Conservation (phyloP, 2,888 invertebrate species). For the Platycheirus rosarum region DNA sequence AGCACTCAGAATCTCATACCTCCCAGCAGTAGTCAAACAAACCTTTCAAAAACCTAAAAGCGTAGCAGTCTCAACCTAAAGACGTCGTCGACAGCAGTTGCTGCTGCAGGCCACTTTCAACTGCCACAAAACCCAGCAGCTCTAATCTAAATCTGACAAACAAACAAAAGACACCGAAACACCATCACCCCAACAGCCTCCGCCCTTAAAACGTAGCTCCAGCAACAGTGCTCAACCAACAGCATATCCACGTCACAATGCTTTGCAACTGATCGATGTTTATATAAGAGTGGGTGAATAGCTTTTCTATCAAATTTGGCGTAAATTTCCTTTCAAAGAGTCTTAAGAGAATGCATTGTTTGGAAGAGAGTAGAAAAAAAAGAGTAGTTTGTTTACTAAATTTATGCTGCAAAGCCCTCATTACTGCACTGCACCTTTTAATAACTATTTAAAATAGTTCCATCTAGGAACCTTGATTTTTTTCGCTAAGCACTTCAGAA, state of each 20-base stretch:
- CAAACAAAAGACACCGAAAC: constrained; percentile 74
- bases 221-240: constrained; percentile 75
- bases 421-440: too few relatives aligned
- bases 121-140: constrained; percentile 78
- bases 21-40: constrained; percentile 78
- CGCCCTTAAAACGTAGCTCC: constrained; percentile 73
- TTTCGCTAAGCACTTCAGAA: too few relatives aligned
- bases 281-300: constrained; percentile 22
- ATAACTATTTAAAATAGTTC: too few relatives aligned
- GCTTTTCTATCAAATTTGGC: constrained; percentile 12
- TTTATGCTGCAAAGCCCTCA: too few relatives aligned
- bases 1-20: constrained; percentile 82
- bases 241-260: constrained; percentile 76
- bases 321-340: constrained; percentile 24
- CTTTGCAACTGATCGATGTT: constrained; percentile 31
- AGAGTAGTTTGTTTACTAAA: too few relatives aligned
- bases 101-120: constrained; percentile 48
- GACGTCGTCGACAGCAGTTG: constrained; percentile 74
- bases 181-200: constrained; percentile 62
- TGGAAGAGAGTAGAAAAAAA: constrained; percentile 6
- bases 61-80: constrained; percentile 82
- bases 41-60: constrained; percentile 81
- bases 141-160: constrained; percentile 81
- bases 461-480: too few relatives aligned
- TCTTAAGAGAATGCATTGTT: background rate